Base-by-base conservation (phyloP, 1,140 invertebrate genomes). In the Rhagoletis zephyria region DNA sequence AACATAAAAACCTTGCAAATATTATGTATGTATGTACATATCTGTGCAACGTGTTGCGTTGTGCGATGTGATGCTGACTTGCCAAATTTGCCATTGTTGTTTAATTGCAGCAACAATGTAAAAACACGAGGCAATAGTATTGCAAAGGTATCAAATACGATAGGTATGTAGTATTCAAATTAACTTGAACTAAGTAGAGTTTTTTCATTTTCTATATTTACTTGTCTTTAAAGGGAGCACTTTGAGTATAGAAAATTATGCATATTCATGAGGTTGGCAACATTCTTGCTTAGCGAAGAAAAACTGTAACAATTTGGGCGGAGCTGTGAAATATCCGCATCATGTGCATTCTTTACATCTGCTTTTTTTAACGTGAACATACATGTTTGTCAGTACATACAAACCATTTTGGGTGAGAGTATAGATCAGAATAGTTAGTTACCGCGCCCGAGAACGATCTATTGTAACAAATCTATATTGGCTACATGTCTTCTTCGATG, bases 191-290 rank as follows among this genome's bases (percentile, higher is more conserved):
- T 14, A 74, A 12, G 67, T 14, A 42, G 3, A 74, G 51, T 48
- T 40, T 48, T 45, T 45, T 48, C 14, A 12, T 67, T 48, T 65
- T 30, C 4, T 14, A 40, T 0, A 3, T 67, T 7, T 45, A 74
- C 45, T 48, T 48, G 1, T 16, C n/a, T 74, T 48, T 74, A 74
- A 74, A 74, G 67, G 64, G 51, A 56, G 51, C 51, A 56, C 30
- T 56, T 7, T 56, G 51, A 74, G 1, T 45, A 74, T 5, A 74
- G 12, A 42, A 48, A 74, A 67, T 16, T 45, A 48, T 74, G 67
- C 42, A 74, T 74, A 74, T 74, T 74, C 67, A 74, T 74, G 67
- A 74, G 67, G 42, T 74, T 74, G 45, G 40, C 42, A 74, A 74
- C 45, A 74, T 4, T 48, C 48, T 74, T 74, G 67, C 67, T 45